Evolutionary conservation across 1,140 invertebrate genomes (phyloP).

Genomic region (Zaprionus kolodkinae): DNA sequence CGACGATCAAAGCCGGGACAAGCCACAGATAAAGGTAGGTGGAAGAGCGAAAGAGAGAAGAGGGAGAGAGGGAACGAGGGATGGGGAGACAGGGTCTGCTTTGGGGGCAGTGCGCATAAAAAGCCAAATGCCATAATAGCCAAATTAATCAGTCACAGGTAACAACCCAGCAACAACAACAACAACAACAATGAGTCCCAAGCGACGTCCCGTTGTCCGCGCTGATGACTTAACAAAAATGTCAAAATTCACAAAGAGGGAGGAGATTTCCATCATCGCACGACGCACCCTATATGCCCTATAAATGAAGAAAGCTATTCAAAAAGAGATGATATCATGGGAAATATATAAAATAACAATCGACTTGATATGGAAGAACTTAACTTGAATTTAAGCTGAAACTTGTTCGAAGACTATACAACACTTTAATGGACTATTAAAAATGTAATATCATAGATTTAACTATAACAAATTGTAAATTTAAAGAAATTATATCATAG

Average conservation of each 20-base stretch:
- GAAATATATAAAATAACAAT: neutral
- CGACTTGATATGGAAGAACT: neutral
- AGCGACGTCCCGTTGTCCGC: constrained; percentile 67
- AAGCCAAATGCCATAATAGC: constrained; percentile 82
- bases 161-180: constrained; percentile 70
- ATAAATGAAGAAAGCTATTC: neutral
- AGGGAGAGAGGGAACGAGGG: neutral
- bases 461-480: no score
- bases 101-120: constrained; percentile 69
- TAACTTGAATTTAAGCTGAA: no score
- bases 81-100: constrained; percentile 35
- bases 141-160: constrained; percentile 83
- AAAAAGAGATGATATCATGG: neutral
- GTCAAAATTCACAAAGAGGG: constrained; percentile 58
- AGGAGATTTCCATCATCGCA: neutral
- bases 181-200: constrained; percentile 56
- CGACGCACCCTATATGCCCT: constrained; percentile 33
- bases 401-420: no score
- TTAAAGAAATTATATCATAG: neutral
- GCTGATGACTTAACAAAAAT: constrained; percentile 81
- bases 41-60: neutral
- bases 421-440: no score
- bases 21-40: neutral
- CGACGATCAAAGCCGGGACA: constrained; percentile 53
- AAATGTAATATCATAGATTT: no score